Evolutionary conservation across 2,797 vertebrate species (phyloP), one percentile per base, ranked within the genome.

Genomic region (Sebastes hubbsi): DNA sequence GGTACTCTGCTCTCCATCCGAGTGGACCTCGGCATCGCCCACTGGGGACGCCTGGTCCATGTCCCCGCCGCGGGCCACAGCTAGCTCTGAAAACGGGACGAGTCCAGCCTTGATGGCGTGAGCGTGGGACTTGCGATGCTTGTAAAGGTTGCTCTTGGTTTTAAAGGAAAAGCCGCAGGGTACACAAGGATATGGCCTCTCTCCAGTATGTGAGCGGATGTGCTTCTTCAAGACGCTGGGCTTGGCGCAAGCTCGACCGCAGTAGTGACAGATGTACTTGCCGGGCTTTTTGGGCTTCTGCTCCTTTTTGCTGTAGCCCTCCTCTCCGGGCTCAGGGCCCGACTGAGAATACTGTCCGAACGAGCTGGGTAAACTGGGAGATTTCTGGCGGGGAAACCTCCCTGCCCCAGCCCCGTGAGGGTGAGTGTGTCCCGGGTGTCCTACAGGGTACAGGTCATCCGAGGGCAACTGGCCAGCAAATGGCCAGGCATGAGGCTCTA

Each of bases 121-220:
- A 81, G 99, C 98, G 62, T 99, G 99, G 38, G 99, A 99, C 89
- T 99, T 99, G 88, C 99, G 97, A 93, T 99, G 99, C 95, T 99
- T 99, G 93, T 99, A 99, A 87, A 99, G 96, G 95, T 99, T 99
- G 93, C 98, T 99, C 94, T 99, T 99, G 0, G 99, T 99, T 96
- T 99, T 99, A 91, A 99, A 99, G 61, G 98, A 99, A 91, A 99
- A 99, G 81, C 99, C 99, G 83, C 99, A 99, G 29, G 99, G 98
- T 81, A 96, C 95, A 85, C 99, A 99, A 16, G 99, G 99, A 72
- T 99, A 99, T 0, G 99, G 99, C 82, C 99, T 95, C 84, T 99
- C 99, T 32, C 99, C 99, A 1, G 99, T 99, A 68, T 99, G 99
- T 18, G 98, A 99, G 73, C 99, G 96, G 91, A 99, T 99, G 95